Base-by-base conservation (phyloP, 2,113 vertebrate genomes). In the Callaeas wilsoni region DNA sequence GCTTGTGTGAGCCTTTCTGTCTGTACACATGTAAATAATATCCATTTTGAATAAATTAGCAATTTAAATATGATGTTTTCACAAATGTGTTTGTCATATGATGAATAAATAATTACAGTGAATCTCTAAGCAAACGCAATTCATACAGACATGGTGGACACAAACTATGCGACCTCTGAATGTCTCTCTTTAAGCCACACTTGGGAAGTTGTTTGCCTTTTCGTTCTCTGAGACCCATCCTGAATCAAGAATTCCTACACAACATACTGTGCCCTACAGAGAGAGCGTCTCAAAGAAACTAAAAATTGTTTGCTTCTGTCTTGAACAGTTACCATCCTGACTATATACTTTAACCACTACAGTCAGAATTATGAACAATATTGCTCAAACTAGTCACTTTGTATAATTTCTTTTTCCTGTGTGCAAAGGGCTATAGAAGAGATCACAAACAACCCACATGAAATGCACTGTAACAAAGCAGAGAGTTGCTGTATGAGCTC, bases 401-500 rank as follows among this genome's bases (percentile, higher is more conserved):
- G 23, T 29, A 53, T 55, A 53, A 23, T 30, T 3, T 6, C 25
- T 19, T 19, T 7, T 4, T n/a, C 10, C 19, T 33, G 1, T 33
- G 25, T 64, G 47, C 25, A 42, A 89, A 59, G 19, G 12, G 17
- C 4, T 49, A 52, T 25, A 56, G 87, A 84, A 60, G 20, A 89
- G 82, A 86, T 57, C 30, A 56, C 41, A 90, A 80, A 50, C 12
- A 85, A 84, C 23, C 29, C 60, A 80, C 44, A 89, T 9, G 1
- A 11, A 83, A 92, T 12, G 26, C 64, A 93, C 25, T 13, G 29
- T 82, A 96, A 86, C 39, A 91, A 95, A 96, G 81, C 63, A 93
- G 88, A 71, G 32, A 96, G 82, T 92, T 90, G 41, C 62, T 53
- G 15, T 80, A 89, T 41, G 47, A 37, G 88, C 98, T 98, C 96